Evolutionary conservation across 2,888 invertebrate genomes (phyloP).

Genomic region (Aleiodes leptofemur): DNA sequence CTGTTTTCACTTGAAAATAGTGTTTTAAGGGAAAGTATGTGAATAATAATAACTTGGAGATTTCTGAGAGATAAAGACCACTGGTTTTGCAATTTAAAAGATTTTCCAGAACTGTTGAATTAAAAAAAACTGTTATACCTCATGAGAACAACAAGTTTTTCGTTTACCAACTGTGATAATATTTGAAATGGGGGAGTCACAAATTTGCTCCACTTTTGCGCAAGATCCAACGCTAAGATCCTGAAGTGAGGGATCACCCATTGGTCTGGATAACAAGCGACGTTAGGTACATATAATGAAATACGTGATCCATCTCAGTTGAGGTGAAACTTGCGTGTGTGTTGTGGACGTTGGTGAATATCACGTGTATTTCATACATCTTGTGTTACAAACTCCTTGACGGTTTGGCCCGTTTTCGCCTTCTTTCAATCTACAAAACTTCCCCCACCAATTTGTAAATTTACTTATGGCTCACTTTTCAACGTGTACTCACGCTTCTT

Average conservation of each 20-base stretch:
- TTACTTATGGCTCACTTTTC: constrained; percentile 22
- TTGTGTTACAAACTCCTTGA: constrained; percentile 22
- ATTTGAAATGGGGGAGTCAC: constrained; percentile 2
- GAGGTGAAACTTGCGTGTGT: constrained; percentile 60
- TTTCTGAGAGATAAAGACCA: too few species aligned
- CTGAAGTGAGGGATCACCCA: constrained; percentile 25
- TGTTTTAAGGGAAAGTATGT: too few species aligned
- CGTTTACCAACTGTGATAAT: constrained; percentile 2
- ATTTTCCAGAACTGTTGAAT: too few species aligned
- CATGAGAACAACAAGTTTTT: background rate
- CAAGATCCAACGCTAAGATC: constrained; percentile 49
- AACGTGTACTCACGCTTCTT: constrained; percentile 35
- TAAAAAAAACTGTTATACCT: too few species aligned
- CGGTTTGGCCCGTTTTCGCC: constrained; percentile 34
- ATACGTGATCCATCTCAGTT: constrained; percentile 68
- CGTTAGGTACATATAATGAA: constrained; percentile 63
- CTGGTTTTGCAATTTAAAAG: too few species aligned
- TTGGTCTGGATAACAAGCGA: constrained; percentile 45
- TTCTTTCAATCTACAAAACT: constrained; percentile 29
- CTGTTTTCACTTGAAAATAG: too few species aligned
- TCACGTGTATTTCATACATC: constrained; percentile 2
- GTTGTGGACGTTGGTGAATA: constrained; percentile 27
- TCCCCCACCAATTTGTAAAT: constrained; percentile 14
- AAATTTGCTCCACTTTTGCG: constrained; percentile 55
- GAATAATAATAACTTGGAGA: too few species aligned